Evolutionary conservation across 1,140 invertebrate genomes (phyloP).

Genomic region (Pararge aegeria): DNA sequence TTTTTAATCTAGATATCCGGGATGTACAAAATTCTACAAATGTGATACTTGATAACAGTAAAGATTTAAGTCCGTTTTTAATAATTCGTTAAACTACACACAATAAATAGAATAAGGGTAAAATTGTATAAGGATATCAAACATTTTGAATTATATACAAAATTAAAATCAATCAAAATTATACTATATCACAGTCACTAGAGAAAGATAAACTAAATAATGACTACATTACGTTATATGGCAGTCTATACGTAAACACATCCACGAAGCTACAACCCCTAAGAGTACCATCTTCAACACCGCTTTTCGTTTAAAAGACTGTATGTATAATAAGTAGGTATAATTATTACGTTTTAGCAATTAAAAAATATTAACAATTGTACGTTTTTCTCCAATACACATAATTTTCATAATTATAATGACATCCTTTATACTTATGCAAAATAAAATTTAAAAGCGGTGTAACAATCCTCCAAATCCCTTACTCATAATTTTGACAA

Average conservation of each 20-base stretch:
- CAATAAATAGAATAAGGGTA: conserved; percentile 69
- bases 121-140: conserved; percentile 78
- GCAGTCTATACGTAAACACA: conserved; percentile 71
- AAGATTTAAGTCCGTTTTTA: conserved; percentile 20
- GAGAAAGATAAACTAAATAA: conserved; percentile 62
- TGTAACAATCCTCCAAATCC: conserved; percentile 13
- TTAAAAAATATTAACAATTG: neutral
- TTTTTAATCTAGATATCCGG: conserved; percentile 40
- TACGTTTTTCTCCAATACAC: neutral
- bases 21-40: conserved; percentile 61
- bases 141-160: conserved; percentile 72
- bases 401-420: neutral
- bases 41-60: conserved; percentile 32
- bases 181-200: conserved; percentile 79
- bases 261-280: conserved; percentile 55
- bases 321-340: neutral
- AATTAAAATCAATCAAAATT: conserved; percentile 67
- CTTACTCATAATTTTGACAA: conserved; percentile 26
- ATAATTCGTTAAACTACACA: conserved; percentile 46
- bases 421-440: neutral
- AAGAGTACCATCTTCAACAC: conserved; percentile 20
- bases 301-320: conserved; percentile 9
- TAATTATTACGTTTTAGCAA: neutral
- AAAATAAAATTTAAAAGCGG: conserved; percentile 15
- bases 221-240: conserved; percentile 45